phyloP scores from a whole-genome alignment of 2,113 vertebrate species.

The Abramis brama region DNA sequence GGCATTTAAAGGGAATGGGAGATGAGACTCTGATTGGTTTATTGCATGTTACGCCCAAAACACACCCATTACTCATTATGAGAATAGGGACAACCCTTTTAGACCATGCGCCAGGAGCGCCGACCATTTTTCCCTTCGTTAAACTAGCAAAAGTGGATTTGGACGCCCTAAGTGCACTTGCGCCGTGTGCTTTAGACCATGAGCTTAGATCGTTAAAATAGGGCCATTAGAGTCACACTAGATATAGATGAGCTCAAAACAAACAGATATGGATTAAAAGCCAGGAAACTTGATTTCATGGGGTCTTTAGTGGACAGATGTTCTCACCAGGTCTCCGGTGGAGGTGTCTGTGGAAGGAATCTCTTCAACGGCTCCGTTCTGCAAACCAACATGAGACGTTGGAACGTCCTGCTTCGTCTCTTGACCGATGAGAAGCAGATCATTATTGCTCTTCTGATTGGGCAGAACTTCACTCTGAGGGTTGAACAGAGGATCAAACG shows the following conservation, averaged over 20 bases:
- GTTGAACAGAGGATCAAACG: constrained; percentile 20
- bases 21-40: no score
- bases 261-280: background rate
- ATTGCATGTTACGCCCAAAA: no score
- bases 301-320: background rate
- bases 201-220: no score
- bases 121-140: no score
- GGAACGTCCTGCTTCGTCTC: background rate
- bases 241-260: background rate
- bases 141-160: no score
- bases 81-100: no score
- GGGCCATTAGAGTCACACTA: no score
- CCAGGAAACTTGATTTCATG: background rate
- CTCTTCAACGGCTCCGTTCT: background rate
- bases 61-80: no score
- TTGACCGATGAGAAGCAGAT: background rate
- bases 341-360: background rate
- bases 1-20: no score
- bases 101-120: no score
- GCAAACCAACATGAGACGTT: background rate
- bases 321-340: constrained; percentile 32
- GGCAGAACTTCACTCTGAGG: background rate
- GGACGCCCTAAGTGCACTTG: no score
- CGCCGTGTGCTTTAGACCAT: no score
- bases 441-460: background rate